Conservation (phyloP, 2,113 vertebrate genomes). For the Hipposideros armiger region DNA sequence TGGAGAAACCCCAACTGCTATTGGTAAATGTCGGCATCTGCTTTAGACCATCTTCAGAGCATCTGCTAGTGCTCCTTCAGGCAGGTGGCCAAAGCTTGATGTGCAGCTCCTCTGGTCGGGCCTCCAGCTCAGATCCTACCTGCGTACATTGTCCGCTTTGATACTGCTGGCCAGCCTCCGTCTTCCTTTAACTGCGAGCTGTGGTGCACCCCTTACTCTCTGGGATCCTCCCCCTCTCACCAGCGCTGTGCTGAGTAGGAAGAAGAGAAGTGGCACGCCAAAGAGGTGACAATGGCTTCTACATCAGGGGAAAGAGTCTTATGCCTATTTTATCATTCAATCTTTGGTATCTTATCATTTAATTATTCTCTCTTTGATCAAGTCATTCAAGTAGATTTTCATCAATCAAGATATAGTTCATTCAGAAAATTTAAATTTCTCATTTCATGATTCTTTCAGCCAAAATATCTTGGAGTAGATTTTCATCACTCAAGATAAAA, state of each 20-base stretch:
- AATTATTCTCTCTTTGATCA: neutral
- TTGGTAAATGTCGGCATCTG: neutral
- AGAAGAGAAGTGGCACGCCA: neutral
- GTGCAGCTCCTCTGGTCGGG: accelerated
- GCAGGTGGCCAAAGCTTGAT: neutral
- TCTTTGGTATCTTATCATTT: neutral
- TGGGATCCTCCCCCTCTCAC: neutral
- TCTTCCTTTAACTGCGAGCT: neutral
- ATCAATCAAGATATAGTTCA: neutral
- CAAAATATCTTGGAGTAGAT: neutral
- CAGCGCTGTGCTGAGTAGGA: neutral
- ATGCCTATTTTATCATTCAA: neutral
- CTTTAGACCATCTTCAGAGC: neutral
- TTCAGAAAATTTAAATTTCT: neutral
- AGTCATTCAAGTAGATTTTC: neutral
- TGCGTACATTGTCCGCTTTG: neutral
- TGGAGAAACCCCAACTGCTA: neutral
- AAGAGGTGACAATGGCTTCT: neutral
- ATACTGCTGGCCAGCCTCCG: neutral
- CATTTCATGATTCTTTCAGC: neutral
- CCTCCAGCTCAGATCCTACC: neutral
- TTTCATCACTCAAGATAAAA: neutral
- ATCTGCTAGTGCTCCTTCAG: neutral
- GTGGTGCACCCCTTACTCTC: neutral
- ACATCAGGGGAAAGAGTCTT: neutral